Conservation (phyloP, 2,888 invertebrate species). For the Phalera bucephala region DNA sequence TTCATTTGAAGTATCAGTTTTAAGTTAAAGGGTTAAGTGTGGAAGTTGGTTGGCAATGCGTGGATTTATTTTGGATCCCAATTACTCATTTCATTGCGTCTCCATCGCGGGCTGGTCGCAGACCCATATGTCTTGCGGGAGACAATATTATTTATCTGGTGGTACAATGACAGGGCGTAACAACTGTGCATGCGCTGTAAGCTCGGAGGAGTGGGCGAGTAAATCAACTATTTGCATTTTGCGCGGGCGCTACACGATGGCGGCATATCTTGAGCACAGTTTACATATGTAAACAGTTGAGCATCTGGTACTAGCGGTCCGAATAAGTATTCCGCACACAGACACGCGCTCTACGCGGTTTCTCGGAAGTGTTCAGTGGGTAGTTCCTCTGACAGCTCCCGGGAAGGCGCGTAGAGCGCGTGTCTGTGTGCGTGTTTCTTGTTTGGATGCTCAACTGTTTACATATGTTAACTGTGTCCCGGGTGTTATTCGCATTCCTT, state of each 20-base stretch:
- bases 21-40: not conserved
- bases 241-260: slow-evolving; percentile 17
- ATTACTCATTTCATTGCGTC: slow-evolving; percentile 66
- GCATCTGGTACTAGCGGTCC: no score
- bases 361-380: no score
- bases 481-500: no score
- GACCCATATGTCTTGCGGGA: slow-evolving; percentile 56
- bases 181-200: slow-evolving; percentile 48
- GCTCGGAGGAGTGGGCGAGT: slow-evolving; percentile 50
- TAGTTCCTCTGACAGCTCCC: no score
- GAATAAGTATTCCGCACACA: no score
- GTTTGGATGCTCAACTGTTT: no score
- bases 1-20: not conserved
- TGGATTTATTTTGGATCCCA: slow-evolving; percentile 49
- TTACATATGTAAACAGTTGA: no score
- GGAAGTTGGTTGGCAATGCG: not conserved
- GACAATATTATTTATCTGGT: slow-evolving; percentile 67
- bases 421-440: no score
- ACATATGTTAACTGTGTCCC: no score
- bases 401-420: no score
- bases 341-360: no score
- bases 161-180: slow-evolving; percentile 46
- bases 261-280: no score
- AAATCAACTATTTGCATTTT: slow-evolving; percentile 77
- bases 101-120: slow-evolving; percentile 44